phyloP scores from a whole-genome alignment of 2,113 vertebrate species.

The Pangasianodon hypophthalmus region DNA sequence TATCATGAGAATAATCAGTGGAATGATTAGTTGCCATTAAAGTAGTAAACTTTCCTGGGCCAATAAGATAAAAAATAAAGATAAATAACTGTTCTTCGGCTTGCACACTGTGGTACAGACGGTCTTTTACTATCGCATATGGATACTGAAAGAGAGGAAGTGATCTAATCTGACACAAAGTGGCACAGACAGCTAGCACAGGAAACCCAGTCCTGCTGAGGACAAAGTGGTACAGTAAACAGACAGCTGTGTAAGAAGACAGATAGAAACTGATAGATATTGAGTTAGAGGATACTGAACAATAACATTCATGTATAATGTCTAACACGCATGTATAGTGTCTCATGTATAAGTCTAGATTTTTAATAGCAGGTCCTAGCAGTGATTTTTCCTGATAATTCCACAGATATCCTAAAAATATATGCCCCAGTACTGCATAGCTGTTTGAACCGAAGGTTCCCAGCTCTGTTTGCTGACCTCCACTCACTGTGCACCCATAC shows the following conservation, averaged over 20 bases:
- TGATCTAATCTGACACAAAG: constrained; percentile 37
- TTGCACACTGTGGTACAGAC: constrained; percentile 39
- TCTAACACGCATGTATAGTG: no score
- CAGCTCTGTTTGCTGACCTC: constrained; percentile 5
- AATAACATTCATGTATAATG: background rate
- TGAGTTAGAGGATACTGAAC: background rate
- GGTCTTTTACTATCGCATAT: constrained; percentile 17
- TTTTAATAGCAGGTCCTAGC: background rate
- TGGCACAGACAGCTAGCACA: constrained; percentile 49
- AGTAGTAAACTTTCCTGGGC: background rate
- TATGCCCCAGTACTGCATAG: background rate
- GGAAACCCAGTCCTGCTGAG: constrained; percentile 42
- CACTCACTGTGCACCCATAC: background rate
- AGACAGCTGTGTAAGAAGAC: constrained; percentile 25
- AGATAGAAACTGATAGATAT: background rate
- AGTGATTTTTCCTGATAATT: background rate
- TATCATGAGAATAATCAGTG: background rate
- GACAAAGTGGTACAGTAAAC: constrained; percentile 44
- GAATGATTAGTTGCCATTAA: constrained; percentile 7
- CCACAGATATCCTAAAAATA: background rate
- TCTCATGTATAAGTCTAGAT: no score
- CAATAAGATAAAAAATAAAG: background rate
- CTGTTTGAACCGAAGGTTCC: constrained; percentile 24
- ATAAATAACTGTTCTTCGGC: background rate
- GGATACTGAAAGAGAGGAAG: constrained; percentile 37